These are phyloP conservation scores for Bothrops jararaca DNA, from an alignment of 2,113 vertebrate species.

Conservation along the genomic window DNA sequence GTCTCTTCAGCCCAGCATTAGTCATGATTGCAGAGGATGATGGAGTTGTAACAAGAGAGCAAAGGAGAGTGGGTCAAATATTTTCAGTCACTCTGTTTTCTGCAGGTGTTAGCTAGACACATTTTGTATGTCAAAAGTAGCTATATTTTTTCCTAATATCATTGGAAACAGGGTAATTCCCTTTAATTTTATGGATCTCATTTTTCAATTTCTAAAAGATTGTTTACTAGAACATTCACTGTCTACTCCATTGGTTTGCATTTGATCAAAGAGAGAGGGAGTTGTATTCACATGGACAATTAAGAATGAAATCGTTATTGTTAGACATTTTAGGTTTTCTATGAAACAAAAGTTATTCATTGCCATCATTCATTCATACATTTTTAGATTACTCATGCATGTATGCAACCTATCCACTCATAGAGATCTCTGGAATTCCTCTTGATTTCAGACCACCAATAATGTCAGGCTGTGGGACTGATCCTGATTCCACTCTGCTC, in stretches of 20 bases:
- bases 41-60: not conserved
- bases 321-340: not conserved
- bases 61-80: not conserved
- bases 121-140: constrained; percentile 7
- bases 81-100: constrained; percentile 8
- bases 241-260: fast-evolving
- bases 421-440: not conserved
- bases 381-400: not conserved
- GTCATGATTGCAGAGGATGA: not conserved
- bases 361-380: not conserved
- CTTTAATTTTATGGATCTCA: not conserved
- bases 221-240: not conserved
- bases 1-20: not conserved
- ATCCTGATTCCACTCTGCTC: not conserved
- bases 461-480: not conserved
- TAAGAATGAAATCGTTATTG: not conserved
- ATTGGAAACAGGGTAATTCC: constrained; percentile 29
- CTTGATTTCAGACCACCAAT: not conserved
- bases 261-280: not conserved
- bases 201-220: not conserved
- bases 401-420: not conserved
- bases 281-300: not conserved
- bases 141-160: constrained; percentile 6
- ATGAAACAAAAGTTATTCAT: not conserved
- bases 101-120: constrained; percentile 28